A percentile compares a stretch with the other conserved stretches of the same genome.
Evolutionary conservation across 2,797 vertebrate genomes (phyloP).

Genomic region (Manis pentadactyla): DNA sequence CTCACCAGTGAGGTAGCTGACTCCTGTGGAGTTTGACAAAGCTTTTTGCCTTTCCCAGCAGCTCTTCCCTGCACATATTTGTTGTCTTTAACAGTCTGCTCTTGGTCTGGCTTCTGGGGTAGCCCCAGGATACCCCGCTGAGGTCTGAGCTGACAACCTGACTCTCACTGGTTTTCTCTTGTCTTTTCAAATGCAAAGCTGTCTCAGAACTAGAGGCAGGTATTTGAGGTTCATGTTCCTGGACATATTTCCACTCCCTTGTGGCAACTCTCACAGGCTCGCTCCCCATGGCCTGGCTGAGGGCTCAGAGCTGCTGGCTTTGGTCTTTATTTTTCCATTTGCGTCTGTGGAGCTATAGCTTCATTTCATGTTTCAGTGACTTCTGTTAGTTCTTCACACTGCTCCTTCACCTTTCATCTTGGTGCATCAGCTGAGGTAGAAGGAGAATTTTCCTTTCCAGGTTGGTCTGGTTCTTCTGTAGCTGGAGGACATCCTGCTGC

Average conservation of each 20-base stretch:
- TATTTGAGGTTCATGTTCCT: background rate
- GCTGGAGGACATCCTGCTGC: conserved; percentile 76
- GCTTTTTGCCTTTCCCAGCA: conserved; percentile 39
- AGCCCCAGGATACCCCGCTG: conserved; percentile 42
- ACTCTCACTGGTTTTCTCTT: background rate
- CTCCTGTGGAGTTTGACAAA: background rate
- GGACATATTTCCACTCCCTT: background rate
- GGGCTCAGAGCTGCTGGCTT: conserved; percentile 55
- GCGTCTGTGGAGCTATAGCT: conserved; percentile 67
- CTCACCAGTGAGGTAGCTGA: background rate
- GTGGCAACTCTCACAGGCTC: conserved; percentile 40
- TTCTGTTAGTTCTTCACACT: conserved; percentile 88
- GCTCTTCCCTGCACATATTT: background rate
- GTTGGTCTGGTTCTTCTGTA: conserved; percentile 84
- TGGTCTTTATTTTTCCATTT: conserved; percentile 4
- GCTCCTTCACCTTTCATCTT: conserved; percentile 89
- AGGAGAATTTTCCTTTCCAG: conserved; percentile 80
- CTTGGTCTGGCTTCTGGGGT: conserved; percentile 61
- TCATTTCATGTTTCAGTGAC: conserved; percentile 60
- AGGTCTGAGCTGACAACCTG: background rate
- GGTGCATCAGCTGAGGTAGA: conserved; percentile 87
- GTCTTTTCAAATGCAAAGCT: background rate
- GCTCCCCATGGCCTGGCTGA: conserved; percentile 54
- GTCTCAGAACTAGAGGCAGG: conserved; percentile 33
- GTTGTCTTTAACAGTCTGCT: background rate